Conservation (phyloP, 2,888 invertebrate species). For the Sesia apiformis region DNA sequence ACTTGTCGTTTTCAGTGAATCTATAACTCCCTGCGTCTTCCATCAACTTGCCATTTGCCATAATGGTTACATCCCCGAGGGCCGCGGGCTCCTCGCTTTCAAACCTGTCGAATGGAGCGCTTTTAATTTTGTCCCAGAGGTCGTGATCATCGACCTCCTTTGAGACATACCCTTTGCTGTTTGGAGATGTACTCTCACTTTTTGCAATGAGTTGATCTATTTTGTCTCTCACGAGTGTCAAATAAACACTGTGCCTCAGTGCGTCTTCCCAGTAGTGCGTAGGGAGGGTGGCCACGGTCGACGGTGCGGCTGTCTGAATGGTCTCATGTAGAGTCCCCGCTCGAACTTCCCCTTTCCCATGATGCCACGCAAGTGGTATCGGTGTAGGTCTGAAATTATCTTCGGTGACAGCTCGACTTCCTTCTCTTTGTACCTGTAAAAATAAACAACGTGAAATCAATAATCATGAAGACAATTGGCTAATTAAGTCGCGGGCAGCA, state of each 20-base stretch:
- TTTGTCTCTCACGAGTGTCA: constrained; percentile 76
- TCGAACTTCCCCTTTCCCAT: constrained; percentile 22
- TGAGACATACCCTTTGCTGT: constrained; percentile 27
- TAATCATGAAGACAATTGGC: constrained; percentile 1
- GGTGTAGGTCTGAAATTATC: constrained; percentile 57
- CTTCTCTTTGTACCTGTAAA: constrained; percentile 47
- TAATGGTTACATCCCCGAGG: constrained; percentile 77
- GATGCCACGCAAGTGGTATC: constrained; percentile 53
- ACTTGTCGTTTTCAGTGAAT: constrained; percentile 68
- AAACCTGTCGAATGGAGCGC: constrained; percentile 54
- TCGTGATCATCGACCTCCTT: constrained; percentile 57
- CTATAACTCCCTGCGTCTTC: constrained; percentile 64
- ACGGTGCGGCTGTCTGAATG: constrained; percentile 27
- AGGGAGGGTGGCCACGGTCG: constrained; percentile 30
- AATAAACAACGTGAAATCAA: constrained; percentile 1
- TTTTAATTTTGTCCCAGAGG: constrained; percentile 65
- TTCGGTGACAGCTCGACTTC: constrained; percentile 32
- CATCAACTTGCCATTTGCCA: constrained; percentile 78
- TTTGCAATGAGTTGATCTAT: constrained; percentile 65
- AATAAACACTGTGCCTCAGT: constrained; percentile 78
- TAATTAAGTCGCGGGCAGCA: constrained; percentile 12
- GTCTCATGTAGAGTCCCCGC: constrained; percentile 39
- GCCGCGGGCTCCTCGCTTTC: constrained; percentile 57
- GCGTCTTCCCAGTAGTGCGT: constrained; percentile 79
- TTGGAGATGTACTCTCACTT: constrained; percentile 33